phyloP scores from a whole-genome alignment of 2,888 invertebrate genomes.

The Neoitamus cyanurus region DNA sequence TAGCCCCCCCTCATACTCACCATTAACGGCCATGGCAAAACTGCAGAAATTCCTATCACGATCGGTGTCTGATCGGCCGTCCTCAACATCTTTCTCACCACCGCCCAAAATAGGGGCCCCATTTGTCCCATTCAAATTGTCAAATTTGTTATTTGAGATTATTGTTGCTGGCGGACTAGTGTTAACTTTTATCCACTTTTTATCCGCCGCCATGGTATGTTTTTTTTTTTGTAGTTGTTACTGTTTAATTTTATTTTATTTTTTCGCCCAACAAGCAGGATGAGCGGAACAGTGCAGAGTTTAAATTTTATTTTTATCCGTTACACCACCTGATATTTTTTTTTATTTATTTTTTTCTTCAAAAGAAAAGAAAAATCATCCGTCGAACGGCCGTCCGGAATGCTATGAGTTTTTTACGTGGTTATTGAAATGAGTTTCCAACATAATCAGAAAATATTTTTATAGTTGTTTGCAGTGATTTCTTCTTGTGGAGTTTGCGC shows the following conservation, averaged over 20 bases:
- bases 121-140: neutral
- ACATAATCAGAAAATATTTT: neutral
- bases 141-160: conserved; percentile 11
- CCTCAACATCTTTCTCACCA: conserved; percentile 3
- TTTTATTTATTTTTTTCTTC: too few species aligned
- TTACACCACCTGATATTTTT: too few species aligned
- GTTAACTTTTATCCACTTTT: conserved; percentile 11
- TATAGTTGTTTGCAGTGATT: neutral
- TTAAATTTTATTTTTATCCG: too few species aligned
- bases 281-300: too few species aligned
- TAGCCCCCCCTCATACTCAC: too few species aligned
- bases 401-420: neutral
- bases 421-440: neutral
- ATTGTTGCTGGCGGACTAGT: neutral
- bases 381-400: too few species aligned
- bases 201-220: neutral
- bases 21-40: neutral
- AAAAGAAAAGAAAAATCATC: too few species aligned
- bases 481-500: too few species aligned
- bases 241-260: neutral
- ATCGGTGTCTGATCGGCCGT: neutral
- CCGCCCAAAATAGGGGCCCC: neutral
- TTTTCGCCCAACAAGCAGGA: neutral
- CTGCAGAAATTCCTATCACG: neutral
- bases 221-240: neutral